Evolutionary conservation across 2,888 invertebrate genomes (phyloP), one percentile per base, ranked within the genome.

Genomic region (Brachyptera risi): DNA sequence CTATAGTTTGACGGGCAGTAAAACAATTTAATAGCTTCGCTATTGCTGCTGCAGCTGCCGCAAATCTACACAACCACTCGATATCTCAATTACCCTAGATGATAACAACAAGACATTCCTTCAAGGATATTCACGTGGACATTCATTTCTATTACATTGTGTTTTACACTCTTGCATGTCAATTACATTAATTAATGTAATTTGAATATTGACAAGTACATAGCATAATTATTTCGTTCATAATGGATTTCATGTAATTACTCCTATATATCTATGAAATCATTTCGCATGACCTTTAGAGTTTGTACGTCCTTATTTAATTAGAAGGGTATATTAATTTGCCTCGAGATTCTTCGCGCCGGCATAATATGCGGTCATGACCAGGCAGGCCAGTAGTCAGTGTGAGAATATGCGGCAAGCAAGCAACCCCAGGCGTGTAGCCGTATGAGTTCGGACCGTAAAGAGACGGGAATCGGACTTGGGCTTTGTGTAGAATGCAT

Each of bases 211-310:
- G 47, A 47, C 24, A 24, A 47, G 21, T 21, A 24, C 23, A 47
- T 21, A 42, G 42, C n/a, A 42, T 42, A 42, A 42, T 42, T 42
- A 42, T 42, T 42, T 42, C 17, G 17, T 42, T 42, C 21, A 42
- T n/a, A 42, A 42, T n/a, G 42, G 42, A 42, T 42, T 38, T 38
- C n/a, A n/a, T n/a, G n/a, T n/a, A n/a, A n/a, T n/a, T n/a, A n/a
- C n/a, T n/a, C n/a, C n/a, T n/a, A n/a, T n/a, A n/a, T n/a, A n/a
- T n/a, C n/a, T n/a, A n/a, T 47, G 47, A 47, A 47, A 47, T 47
- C 47, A 23, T n/a, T 47, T 47, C 47, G 47, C 47, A 47, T 47
- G 47, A 47, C 47, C 47, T 47, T 21, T 21, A 21, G n/a, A 42
- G n/a, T n/a, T n/a, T n/a, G n/a, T n/a, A n/a, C 21, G 21, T 47